A percentile compares a stretch with the other conserved stretches of the same genome.
Evolutionary conservation across 2,797 vertebrate species (phyloP).

Genomic region (Triplophysa yarkandensis): DNA sequence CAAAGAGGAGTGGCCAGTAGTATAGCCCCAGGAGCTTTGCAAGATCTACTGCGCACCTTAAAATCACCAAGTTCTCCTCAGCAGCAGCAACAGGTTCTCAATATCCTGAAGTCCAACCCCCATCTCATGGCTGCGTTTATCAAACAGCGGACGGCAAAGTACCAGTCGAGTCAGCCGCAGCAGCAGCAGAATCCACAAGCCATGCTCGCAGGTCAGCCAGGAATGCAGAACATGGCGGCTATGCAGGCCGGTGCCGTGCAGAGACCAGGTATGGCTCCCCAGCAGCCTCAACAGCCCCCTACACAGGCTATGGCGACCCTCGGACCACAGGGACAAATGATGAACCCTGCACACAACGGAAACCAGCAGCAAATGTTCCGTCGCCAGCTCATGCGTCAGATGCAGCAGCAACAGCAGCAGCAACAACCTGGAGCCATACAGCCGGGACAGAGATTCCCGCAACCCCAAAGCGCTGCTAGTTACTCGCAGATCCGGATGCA

Average conservation of each 20-base stretch:
- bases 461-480: constrained; percentile 72
- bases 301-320: constrained; percentile 79
- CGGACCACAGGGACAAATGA: constrained; percentile 85
- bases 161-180: constrained; percentile 90
- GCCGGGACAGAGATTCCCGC: constrained; percentile 76
- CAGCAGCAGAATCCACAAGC: constrained; percentile 74
- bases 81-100: constrained; percentile 97
- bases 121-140: constrained; percentile 99
- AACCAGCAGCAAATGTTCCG: constrained; percentile 86
- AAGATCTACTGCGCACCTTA: constrained; percentile 92
- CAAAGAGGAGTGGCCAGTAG: constrained; percentile 74
- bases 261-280: constrained; percentile 84
- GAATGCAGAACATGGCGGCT: constrained; percentile 83
- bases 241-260: constrained; percentile 81
- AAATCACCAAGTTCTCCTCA: constrained; percentile 96
- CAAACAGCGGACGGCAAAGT: constrained; percentile 97
- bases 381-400: constrained; percentile 79
- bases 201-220: constrained; percentile 76
- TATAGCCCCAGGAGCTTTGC: constrained; percentile 90
- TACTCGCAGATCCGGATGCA: constrained; percentile 81
- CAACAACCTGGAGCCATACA: constrained; percentile 73
- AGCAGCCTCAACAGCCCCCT: constrained; percentile 77
- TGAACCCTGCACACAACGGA: constrained; percentile 85
- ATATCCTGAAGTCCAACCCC: constrained; percentile 98
- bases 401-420: constrained; percentile 77